These are phyloP conservation scores for Recurvirostra avosetta DNA, from an alignment of 2,113 vertebrate species.

Conservation along the genomic window DNA sequence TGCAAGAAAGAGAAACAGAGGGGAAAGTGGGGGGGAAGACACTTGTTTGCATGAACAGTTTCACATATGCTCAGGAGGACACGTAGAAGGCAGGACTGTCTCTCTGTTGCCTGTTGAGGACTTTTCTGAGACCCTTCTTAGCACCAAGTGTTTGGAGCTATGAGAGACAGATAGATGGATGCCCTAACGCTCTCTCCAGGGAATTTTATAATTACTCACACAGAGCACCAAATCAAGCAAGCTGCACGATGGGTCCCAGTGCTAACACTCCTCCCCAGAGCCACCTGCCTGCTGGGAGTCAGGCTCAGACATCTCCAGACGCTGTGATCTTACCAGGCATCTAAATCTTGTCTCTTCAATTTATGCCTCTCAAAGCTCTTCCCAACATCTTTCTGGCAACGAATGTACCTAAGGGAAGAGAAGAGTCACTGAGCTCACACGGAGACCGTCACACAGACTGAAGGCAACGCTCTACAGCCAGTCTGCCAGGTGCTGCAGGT, in stretches of 20 bases:
- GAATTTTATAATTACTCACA: not conserved
- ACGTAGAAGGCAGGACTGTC: not conserved
- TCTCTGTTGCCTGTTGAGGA: not conserved
- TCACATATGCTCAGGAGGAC: rapidly evolving
- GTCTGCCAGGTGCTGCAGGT: not conserved
- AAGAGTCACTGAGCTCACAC: not conserved
- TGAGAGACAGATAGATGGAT: rapidly evolving
- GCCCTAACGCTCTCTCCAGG: not conserved
- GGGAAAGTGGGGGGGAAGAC: not conserved
- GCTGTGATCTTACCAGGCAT: slow-evolving; percentile 84
- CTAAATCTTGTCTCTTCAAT: slow-evolving; percentile 89
- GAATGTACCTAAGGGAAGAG: slow-evolving; percentile 85
- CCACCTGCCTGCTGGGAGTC: not conserved
- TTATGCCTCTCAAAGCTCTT: slow-evolving; percentile 93
- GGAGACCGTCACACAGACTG: rapidly evolving
- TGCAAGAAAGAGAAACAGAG: not conserved
- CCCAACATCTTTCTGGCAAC: slow-evolving; percentile 91
- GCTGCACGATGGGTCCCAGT: not conserved
- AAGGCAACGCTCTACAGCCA: not conserved
- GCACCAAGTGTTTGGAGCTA: not conserved
- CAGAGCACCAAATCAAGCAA: not conserved
- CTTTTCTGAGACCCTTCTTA: not conserved
- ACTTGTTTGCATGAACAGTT: not conserved
- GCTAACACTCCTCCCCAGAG: not conserved
- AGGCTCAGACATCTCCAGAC: not conserved